phyloP scores from a whole-genome alignment of 2,888 invertebrate genomes.

The Drosophila acutilabella region DNA sequence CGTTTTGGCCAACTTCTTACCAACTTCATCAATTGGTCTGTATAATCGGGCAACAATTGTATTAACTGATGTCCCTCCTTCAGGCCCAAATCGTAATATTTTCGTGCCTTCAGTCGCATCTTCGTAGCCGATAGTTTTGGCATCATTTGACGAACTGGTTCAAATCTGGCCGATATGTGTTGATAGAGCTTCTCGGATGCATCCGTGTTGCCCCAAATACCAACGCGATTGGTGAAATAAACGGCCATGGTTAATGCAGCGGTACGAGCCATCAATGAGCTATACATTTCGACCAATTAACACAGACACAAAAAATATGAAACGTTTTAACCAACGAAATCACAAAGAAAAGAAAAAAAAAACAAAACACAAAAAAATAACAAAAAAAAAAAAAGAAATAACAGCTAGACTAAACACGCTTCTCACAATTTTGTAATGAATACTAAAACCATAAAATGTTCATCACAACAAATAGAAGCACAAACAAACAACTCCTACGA shows the following conservation, averaged over 20 bases:
- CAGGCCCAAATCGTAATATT: constrained; percentile 31
- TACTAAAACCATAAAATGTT: not conserved
- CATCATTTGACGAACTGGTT: constrained; percentile 23
- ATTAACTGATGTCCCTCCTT: constrained; percentile 26
- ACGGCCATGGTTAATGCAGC: constrained; percentile 37
- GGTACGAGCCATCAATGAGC: constrained; percentile 31
- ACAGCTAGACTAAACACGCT: not conserved
- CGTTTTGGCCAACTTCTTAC: constrained; percentile 6
- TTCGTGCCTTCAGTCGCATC: not conserved
- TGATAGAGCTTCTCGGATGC: constrained; percentile 30
- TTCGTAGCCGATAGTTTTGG: not conserved
- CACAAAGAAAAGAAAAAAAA: not conserved
- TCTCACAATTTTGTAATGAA: constrained; percentile 4
- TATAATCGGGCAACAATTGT: constrained; percentile 27
- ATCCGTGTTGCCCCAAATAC: constrained; percentile 40
- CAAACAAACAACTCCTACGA: constrained; percentile 5
- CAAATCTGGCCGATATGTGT: constrained; percentile 9
- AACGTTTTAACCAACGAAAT: not conserved
- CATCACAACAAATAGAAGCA: not conserved
- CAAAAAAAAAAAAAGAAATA: not conserved
- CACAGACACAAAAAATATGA: not conserved
- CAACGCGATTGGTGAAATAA: constrained; percentile 31
- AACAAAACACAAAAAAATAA: not conserved
- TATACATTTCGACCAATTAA: not conserved
- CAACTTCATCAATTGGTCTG: constrained; percentile 2